These are phyloP conservation scores for Mustela nigripes DNA, from an alignment of 2,113 vertebrate species.

Conservation along the genomic window DNA sequence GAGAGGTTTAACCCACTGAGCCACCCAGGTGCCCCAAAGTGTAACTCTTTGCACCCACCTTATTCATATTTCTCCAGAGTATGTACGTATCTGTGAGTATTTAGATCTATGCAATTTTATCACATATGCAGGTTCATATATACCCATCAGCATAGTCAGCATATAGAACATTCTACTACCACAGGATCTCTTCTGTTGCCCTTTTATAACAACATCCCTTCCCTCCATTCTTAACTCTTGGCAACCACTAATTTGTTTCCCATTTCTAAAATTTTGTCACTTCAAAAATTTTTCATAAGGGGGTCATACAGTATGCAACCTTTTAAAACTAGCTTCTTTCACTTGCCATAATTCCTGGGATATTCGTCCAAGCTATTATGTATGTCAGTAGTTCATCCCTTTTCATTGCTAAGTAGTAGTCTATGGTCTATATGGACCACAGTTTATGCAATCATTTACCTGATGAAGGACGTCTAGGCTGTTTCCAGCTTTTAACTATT, in stretches of 20 bases:
- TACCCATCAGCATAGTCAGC: background rate
- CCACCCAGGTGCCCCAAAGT: background rate
- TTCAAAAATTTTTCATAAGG: constrained; percentile 15
- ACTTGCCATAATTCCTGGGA: background rate
- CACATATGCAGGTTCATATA: background rate
- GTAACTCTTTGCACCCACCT: background rate
- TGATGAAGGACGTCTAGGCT: background rate
- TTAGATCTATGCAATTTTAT: background rate
- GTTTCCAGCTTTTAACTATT: constrained; percentile 1
- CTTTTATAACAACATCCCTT: background rate
- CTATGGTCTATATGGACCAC: background rate
- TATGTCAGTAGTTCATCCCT: background rate
- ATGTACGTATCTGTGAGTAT: background rate
- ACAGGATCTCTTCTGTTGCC: background rate
- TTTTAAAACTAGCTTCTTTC: background rate
- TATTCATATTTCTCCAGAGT: background rate
- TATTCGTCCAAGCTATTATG: background rate
- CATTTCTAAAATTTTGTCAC: constrained; percentile 31
- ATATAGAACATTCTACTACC: background rate
- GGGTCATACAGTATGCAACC: background rate
- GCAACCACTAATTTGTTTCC: background rate
- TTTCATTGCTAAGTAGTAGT: background rate
- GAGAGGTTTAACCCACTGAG: no score
- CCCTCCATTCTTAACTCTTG: background rate
- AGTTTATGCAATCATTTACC: constrained; percentile 16